A percentile compares a stretch with the other conserved stretches of the same genome.
phyloP scores from a whole-genome alignment of 2,888 invertebrate species.

The Lycaena phlaeas region DNA sequence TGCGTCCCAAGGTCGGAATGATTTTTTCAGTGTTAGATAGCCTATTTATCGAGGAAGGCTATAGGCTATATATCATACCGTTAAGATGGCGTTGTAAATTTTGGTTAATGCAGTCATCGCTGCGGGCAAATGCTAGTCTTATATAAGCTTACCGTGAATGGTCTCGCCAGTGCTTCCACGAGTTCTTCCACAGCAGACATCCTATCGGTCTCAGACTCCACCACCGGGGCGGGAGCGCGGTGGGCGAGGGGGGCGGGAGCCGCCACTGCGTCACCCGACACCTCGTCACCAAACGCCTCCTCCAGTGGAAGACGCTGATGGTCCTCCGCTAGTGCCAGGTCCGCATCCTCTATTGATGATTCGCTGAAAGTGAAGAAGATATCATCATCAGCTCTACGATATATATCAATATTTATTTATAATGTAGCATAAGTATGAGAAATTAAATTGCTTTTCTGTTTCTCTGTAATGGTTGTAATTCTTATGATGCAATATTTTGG shows the following conservation, averaged over 20 bases:
- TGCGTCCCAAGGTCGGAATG: too few relatives aligned
- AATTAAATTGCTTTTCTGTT: too few relatives aligned
- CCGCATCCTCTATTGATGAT: constrained; percentile 49
- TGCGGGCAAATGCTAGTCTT: too few relatives aligned
- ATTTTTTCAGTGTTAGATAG: too few relatives aligned
- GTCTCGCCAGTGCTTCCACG: constrained; percentile 58
- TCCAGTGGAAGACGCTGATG: constrained; percentile 50
- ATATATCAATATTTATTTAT: too few relatives aligned
- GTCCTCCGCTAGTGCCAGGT: constrained; percentile 37
- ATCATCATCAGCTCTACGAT: neutral
- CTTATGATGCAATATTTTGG: too few relatives aligned
- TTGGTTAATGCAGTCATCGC: too few relatives aligned
- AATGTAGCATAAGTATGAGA: too few relatives aligned
- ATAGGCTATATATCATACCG: too few relatives aligned
- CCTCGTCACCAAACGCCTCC: constrained; percentile 59
- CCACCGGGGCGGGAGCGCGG: constrained; percentile 47
- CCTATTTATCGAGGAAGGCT: too few relatives aligned
- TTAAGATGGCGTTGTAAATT: too few relatives aligned
- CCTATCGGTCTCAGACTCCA: constrained; percentile 44
- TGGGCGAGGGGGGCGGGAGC: constrained; percentile 59
- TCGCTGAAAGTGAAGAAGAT: constrained; percentile 31
- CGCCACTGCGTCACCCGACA: constrained; percentile 50
- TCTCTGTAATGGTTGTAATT: too few relatives aligned
- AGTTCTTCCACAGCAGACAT: constrained; percentile 57
- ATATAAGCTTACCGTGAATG: constrained; percentile 64